These are phyloP conservation scores for Pygocentrus nattereri DNA, from an alignment of 2,797 vertebrate species.

Conservation along the genomic window DNA sequence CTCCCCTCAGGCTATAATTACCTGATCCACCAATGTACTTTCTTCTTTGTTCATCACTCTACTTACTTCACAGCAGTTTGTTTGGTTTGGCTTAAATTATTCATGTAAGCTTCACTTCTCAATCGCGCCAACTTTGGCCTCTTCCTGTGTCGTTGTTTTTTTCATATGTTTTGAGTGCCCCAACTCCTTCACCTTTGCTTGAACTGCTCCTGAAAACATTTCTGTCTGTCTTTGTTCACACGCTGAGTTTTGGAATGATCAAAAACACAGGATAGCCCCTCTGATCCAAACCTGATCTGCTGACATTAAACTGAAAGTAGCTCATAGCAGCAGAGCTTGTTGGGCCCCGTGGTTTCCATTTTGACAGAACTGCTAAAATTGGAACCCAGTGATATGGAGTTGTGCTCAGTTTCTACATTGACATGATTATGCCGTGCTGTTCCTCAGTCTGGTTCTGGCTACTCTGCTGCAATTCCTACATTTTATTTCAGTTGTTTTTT, in stretches of 20 bases:
- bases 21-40: slow-evolving; percentile 20
- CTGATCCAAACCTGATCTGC: not conserved
- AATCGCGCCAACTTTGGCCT: slow-evolving; percentile 61
- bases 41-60: slow-evolving; percentile 16
- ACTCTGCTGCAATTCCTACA: too few relatives aligned
- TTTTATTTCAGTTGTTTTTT: too few relatives aligned
- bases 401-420: not conserved
- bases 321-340: not conserved
- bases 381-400: not conserved
- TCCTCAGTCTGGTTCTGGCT: not conserved
- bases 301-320: not conserved
- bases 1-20: slow-evolving; percentile 29
- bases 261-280: not conserved
- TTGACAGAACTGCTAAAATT: not conserved
- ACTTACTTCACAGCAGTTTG: slow-evolving; percentile 25
- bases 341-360: not conserved
- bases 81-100: slow-evolving; percentile 42
- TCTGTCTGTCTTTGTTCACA: slow-evolving; percentile 2
- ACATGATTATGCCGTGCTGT: not conserved
- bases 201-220: slow-evolving; percentile 26
- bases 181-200: slow-evolving; percentile 42
- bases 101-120: slow-evolving; percentile 35
- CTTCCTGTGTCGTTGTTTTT: slow-evolving; percentile 54
- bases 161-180: slow-evolving; percentile 54
- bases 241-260: not conserved